Evolutionary conservation across 1,140 invertebrate genomes (phyloP), one percentile per base, ranked within the genome.

Genomic region (Laupala kohalensis): DNA sequence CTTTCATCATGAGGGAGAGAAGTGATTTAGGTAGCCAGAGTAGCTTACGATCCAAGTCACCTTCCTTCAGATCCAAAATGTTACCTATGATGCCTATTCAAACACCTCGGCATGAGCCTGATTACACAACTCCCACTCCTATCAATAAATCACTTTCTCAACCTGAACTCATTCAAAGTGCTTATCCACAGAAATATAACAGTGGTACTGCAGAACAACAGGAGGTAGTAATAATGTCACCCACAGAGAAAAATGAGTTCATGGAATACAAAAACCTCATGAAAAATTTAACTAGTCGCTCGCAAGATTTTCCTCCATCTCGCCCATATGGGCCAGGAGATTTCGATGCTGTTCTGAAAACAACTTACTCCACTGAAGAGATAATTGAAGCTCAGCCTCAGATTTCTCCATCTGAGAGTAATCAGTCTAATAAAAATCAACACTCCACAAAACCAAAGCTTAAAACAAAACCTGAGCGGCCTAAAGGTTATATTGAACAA

Each of bases 1-100:
- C 69, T 6, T 70, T 70, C 25, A 25, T 70, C 12, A 9, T 70
- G 69, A 64, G 27, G n/a, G 69, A 70, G 30, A 23, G 37, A 64
- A 37, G 69, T 19, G 69, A 70, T 13, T 29, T 23, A n/a, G 67
- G 37, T 13, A 53, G 37, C 19, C 37, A 53, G 19, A 53, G 1
- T 53, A 53, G 37, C 37, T 53, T 53, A 53, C 9, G 37, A 19
- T 53, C 37, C 9, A 53, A 53, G 19, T 53, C 37, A 53, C 37
- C 37, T 53, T 53, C 37, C 37, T 53, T 53, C 1, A 53, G 37
- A 53, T 9, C 67, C 15, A 68, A 68, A 68, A 27, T 37, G 19
- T 29, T 68, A 6, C 28, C 67, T 23, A 37, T 68, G 67, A 30
- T 68, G 67, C 28, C 67, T 29, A 27, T 37, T 29, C 26, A 27